Percentiles rank a stretch among this genome's conserved stretches.
These are phyloP conservation scores for Halictus rubicundus DNA, from an alignment of 1,140 invertebrate genomes.

Conservation along the genomic window DNA sequence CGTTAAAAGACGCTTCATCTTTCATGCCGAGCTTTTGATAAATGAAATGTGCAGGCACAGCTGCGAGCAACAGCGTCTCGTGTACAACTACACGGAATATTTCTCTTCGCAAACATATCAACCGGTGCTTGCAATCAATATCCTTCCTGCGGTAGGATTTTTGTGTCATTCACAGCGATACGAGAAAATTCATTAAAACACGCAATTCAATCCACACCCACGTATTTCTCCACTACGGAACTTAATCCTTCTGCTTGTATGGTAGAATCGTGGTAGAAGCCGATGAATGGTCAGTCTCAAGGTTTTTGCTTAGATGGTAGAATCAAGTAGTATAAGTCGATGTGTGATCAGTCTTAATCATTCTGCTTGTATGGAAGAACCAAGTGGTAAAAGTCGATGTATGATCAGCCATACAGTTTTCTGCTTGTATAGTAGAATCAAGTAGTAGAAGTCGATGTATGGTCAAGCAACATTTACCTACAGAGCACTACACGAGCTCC, in stretches of 20 bases:
- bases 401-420: not conserved
- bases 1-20: slow-evolving; percentile 12
- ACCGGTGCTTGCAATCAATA: not conserved
- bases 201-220: not conserved
- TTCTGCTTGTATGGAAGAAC: no score
- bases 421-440: no score
- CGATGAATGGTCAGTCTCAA: not conserved
- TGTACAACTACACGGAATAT: not conserved
- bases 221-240: not conserved
- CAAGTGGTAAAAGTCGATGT: no score
- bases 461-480: no score
- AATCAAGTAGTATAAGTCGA: not conserved
- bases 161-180: not conserved
- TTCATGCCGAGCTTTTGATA: not conserved
- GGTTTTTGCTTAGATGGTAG: no score
- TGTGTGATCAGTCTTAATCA: no score
- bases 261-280: no score
- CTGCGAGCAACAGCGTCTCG: not conserved
- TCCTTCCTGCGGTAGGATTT: not conserved
- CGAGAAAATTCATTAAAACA: not conserved
- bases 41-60: slow-evolving; percentile 15
- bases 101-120: not conserved
- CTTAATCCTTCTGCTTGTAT: no score
- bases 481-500: no score
- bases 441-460: not conserved